Conservation (phyloP, 2,888 invertebrate species). For the Rambutsinella grinnellia region DNA sequence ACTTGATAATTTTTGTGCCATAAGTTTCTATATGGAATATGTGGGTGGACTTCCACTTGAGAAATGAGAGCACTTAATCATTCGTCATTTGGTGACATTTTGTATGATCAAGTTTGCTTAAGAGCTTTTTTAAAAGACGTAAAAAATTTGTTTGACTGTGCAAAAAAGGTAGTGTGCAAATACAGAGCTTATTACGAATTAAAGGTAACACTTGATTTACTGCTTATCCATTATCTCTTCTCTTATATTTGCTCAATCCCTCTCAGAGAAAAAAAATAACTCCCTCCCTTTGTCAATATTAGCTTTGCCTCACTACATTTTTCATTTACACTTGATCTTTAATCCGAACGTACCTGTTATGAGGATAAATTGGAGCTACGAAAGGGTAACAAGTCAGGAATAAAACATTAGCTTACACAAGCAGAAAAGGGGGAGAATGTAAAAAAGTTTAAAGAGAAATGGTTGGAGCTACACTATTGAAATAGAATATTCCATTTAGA, state of each 20-base stretch:
- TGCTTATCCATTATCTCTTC: constrained; percentile 26
- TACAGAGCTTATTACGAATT: not conserved
- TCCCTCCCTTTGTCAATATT: constrained; percentile 51
- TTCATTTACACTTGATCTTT: constrained; percentile 55
- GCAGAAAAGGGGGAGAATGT: too few species aligned
- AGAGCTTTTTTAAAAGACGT: not conserved
- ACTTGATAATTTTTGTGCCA: too few species aligned
- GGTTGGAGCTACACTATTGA: too few species aligned
- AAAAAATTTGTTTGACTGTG: not conserved
- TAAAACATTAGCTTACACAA: too few species aligned
- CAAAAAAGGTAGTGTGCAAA: not conserved
- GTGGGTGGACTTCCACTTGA: too few species aligned
- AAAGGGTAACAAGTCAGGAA: too few species aligned
- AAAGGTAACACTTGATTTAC: constrained; percentile 30
- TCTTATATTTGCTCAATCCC: constrained; percentile 14
- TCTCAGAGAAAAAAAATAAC: constrained; percentile 17
- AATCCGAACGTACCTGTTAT: too few species aligned
- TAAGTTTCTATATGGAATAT: too few species aligned
- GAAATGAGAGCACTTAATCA: constrained; percentile 45
- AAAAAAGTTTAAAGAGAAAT: too few species aligned
- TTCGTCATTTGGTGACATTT: constrained; percentile 37
- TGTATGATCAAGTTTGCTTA: not conserved
- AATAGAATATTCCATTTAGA: too few species aligned
- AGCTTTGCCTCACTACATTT: constrained; percentile 50
- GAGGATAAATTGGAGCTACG: too few species aligned